phyloP scores from a whole-genome alignment of 2,113 vertebrate species.

The Monarcha castaneiventris region DNA sequence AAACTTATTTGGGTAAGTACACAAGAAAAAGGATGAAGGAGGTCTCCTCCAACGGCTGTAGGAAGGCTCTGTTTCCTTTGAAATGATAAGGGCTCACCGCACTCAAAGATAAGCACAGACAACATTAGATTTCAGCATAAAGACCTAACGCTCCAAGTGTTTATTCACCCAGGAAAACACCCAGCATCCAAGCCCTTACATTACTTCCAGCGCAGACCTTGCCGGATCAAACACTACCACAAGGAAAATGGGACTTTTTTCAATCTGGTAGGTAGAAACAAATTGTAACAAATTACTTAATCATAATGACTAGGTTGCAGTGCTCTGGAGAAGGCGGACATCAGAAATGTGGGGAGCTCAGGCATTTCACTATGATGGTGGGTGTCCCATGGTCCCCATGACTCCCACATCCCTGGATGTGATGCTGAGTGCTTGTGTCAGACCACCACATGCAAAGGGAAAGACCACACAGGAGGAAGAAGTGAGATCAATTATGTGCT shows the following conservation, averaged over 20 bases:
- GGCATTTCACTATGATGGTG: neutral
- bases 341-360: neutral
- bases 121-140: neutral
- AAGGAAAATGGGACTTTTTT: neutral
- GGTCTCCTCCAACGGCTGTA: neutral
- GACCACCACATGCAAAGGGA: fast-evolving
- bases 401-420: neutral
- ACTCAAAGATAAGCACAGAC: neutral
- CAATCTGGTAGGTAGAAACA: neutral
- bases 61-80: neutral
- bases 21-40: neutral
- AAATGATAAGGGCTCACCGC: neutral
- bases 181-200: neutral
- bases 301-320: neutral
- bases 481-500: neutral
- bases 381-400: fast-evolving
- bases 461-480: neutral
- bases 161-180: neutral
- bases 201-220: neutral
- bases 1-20: neutral
- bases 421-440: neutral
- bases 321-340: fast-evolving
- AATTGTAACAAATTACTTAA: neutral
- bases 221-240: neutral
- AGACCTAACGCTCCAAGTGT: neutral